A percentile compares a stretch with the other conserved stretches of the same genome.
Conservation (phyloP, 2,113 vertebrate species). For the Gnathonemus longibarbis region DNA sequence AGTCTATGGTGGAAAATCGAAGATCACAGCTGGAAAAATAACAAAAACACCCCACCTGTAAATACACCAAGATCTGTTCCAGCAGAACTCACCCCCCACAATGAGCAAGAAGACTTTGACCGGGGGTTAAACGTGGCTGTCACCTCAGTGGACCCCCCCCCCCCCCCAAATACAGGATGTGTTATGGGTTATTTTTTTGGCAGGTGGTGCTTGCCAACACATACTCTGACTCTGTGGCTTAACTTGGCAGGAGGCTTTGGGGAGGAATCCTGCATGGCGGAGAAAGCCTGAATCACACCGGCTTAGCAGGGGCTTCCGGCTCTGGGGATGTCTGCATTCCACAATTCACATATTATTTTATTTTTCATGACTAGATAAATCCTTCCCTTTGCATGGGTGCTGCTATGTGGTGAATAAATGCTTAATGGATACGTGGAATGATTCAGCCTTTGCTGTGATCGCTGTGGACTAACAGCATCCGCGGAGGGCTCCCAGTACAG, state of each 20-base stretch:
- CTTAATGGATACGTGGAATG: not conserved
- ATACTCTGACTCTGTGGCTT: not conserved
- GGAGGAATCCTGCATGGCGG: not conserved
- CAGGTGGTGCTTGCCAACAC: not conserved
- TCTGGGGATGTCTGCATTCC: not conserved
- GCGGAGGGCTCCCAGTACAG: too few species aligned
- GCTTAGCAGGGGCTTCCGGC: not conserved
- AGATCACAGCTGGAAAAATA: not conserved
- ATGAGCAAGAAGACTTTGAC: not conserved
- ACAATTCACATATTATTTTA: not conserved
- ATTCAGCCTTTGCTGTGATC: too few species aligned
- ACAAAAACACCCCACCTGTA: not conserved
- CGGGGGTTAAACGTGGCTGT: not conserved
- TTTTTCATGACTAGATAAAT: not conserved
- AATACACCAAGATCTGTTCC: not conserved
- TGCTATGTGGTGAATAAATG: not conserved
- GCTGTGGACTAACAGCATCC: too few species aligned
- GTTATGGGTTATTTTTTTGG: not conserved
- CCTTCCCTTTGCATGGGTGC: not conserved
- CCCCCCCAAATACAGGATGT: not conserved
- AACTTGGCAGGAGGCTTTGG: not conserved
- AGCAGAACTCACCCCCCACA: not conserved
- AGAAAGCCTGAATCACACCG: not conserved
- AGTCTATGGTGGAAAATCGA: not conserved
- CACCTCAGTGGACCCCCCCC: not conserved